Evolutionary conservation across 2,113 vertebrate species (phyloP), one percentile per base, ranked within the genome.

Genomic region (Oriolus oriolus): DNA sequence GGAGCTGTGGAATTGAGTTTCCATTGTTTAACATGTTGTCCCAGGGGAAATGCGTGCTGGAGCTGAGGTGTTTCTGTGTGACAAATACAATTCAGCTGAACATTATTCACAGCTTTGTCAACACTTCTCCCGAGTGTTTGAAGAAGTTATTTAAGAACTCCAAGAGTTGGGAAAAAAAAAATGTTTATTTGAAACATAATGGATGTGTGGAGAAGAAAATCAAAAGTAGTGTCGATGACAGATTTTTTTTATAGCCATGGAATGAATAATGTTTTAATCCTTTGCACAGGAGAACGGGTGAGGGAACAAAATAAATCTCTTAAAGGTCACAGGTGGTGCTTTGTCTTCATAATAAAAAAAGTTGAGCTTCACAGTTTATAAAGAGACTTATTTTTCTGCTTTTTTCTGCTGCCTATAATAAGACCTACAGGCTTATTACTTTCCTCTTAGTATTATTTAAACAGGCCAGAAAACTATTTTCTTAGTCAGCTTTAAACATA

Each of bases 281-380:
- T 84, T 90, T 56, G 20, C 41, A 37, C 5, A 5, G 49, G 65
- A 86, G 82, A 90, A 84, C 0, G 11, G 14, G 35, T 42, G 27
- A 95, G 39, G 52, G 74, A 94, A 91, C n/a, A 81, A 90, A 96
- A 93, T 87, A 95, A 92, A 94, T 95, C 77, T 91, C 49, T 65
- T n/a, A 88, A 71, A 91, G 81, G 75, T 94, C 79, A 59, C 68
- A 81, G 75, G 75, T 74, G 71, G 83, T 92, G 20, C 64, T 96
- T 96, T 95, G 69, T 96, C 91, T 94, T 93, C 75, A 75, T 85
- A 87, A 76, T 14, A 69, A 94, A 92, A 75, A 70, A 80, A 53
- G 42, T 88, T 94, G 68, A 71, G 27, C 35, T 41, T 93, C 59
- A 65, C 30, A 69, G n/a, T 91, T 86, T 85, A 80, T 60, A 59